Percentiles rank a stretch among this genome's conserved stretches.
phyloP scores from a whole-genome alignment of 2,113 vertebrate species.

The Sinocyclocheilus grahami region DNA sequence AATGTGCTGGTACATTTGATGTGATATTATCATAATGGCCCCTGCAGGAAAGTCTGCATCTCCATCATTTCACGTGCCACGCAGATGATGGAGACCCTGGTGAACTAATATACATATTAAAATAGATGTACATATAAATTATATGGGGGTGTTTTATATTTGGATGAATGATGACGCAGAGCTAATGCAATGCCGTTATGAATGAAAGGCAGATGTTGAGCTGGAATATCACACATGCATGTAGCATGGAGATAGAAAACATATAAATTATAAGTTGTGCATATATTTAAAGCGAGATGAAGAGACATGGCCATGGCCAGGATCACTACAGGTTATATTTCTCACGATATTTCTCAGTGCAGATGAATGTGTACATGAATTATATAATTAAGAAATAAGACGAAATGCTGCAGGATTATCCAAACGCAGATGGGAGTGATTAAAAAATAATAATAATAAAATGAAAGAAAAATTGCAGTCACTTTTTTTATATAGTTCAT shows the following conservation, averaged over 20 bases:
- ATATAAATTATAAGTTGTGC: conserved; percentile 17
- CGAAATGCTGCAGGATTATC: neutral
- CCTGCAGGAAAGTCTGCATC: conserved; percentile 40
- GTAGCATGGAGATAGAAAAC: conserved; percentile 21
- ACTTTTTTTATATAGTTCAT: neutral
- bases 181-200: conserved; percentile 12
- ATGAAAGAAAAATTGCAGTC: neutral
- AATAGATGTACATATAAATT: conserved; percentile 54
- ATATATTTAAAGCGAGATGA: conserved; percentile 9
- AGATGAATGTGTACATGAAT: neutral
- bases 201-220: conserved; percentile 18
- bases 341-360: neutral
- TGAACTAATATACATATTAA: conserved; percentile 54
- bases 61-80: conserved; percentile 33
- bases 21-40: conserved; percentile 52
- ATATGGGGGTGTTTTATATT: conserved; percentile 34
- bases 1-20: conserved; percentile 35
- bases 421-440: neutral
- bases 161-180: conserved; percentile 20
- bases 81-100: conserved; percentile 35
- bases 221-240: conserved; percentile 32
- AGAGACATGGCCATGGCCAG: neutral
- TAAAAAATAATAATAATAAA: neutral
- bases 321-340: neutral
- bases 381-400: neutral